phyloP scores from a whole-genome alignment of 1,140 invertebrate species.

The Zaprionus africanus region DNA sequence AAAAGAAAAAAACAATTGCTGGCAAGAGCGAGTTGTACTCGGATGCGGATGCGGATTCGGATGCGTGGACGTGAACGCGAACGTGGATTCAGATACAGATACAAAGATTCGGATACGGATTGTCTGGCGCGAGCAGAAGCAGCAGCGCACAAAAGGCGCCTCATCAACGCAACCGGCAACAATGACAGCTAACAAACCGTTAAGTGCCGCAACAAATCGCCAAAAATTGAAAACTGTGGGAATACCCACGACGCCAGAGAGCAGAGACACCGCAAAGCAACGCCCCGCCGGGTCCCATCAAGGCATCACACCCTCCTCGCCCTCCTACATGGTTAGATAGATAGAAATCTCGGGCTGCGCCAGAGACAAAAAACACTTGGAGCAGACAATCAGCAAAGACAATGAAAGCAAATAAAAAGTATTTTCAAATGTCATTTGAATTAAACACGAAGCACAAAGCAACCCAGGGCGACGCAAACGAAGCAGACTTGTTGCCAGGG shows the following conservation, averaged over 20 bases:
- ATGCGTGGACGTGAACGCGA: background rate
- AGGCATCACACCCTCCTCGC: constrained; percentile 25
- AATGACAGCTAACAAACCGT: constrained; percentile 83
- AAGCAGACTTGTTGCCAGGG: constrained; percentile 3
- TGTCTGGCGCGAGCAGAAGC: background rate
- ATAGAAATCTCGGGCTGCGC: constrained; percentile 61
- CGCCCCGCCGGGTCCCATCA: constrained; percentile 8
- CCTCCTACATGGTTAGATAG: constrained; percentile 12
- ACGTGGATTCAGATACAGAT: background rate
- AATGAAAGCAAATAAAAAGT: constrained; percentile 78
- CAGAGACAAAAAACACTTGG: constrained; percentile 11
- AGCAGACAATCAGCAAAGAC: constrained; percentile 48
- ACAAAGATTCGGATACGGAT: background rate
- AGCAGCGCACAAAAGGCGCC: constrained; percentile 62
- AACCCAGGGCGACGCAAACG: constrained; percentile 1
- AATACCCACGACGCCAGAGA: constrained; percentile 46
- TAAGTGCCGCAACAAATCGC: constrained; percentile 82
- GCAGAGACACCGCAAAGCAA: constrained; percentile 19
- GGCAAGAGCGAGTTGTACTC: background rate
- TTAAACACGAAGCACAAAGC: constrained; percentile 53
- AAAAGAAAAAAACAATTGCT: constrained; percentile 35
- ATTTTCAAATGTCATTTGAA: constrained; percentile 71
- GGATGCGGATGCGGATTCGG: constrained; percentile 21
- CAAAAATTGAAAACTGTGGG: constrained; percentile 83
- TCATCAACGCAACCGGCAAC: constrained; percentile 70